Evolutionary conservation across 2,888 invertebrate species (phyloP), one percentile per base, ranked within the genome.

Genomic region (Drosophila mettleri): DNA sequence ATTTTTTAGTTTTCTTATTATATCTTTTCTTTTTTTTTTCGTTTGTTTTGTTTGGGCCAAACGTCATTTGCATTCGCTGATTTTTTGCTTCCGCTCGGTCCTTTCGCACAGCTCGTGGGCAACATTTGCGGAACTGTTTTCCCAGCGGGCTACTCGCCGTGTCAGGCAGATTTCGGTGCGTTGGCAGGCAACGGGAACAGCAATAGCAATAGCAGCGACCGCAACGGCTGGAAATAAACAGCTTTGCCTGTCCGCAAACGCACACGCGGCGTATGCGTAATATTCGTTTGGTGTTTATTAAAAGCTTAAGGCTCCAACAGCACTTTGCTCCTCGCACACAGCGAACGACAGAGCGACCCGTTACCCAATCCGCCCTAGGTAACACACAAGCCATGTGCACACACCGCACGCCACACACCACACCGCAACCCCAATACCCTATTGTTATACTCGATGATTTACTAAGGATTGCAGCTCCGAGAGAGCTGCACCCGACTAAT

Each of bases 11-110:
- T 29, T 34, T n/a, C 3, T 14, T 1, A 2, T n/a, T 34, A 7
- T 29, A 1, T 3, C 1, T n/a, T n/a, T 36, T 9, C 24, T n/a
- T 1, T 20, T 48, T 0, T 27, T 22, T 12, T 41, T 41, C 9
- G 1, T n/a, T 24, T 24, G 29, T 46, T 18, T 12, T 12, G 27
- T 0, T 31, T 46, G 31, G 63, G 46, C 57, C 51, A 51, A 71
- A 62, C 52, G 74, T 68, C 62, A 78, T 81, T 80, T 76, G 72
- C 72, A 72, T 75, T 70, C 57, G 66, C 54, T 48, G 52, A 48
- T 48, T 31, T 33, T 48, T 48, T 20, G 29, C 31, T 14, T 18
- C 48, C 48, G 18, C 9, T 31, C 6, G 2, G 8, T 20, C 29
- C 8, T 31, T 18, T 12, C 18, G 6, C 31, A 12, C 41, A 8